Evolutionary conservation across 2,888 invertebrate genomes (phyloP).

Genomic region (Epicampocera succincta): DNA sequence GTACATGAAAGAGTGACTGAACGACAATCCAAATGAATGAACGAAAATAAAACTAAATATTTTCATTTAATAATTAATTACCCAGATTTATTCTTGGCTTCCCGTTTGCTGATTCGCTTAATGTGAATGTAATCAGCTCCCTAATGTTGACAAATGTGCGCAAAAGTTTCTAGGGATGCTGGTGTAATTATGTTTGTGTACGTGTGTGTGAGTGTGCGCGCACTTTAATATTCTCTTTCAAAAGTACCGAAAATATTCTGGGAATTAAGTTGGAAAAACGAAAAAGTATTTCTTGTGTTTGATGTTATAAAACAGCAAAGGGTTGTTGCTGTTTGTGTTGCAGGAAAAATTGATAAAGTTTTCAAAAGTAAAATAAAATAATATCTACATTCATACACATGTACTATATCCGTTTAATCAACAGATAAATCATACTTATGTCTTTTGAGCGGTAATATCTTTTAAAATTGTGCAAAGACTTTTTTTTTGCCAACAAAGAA

Average conservation of each 20-base stretch:
- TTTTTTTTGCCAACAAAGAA: too few species aligned
- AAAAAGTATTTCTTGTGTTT: constrained; percentile 13
- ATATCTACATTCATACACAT: too few species aligned
- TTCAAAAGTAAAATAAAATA: constrained; percentile 6
- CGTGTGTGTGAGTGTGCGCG: neutral
- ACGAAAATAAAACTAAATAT: constrained; percentile 51
- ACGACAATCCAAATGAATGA: constrained; percentile 12
- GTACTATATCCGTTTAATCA: constrained; percentile 42
- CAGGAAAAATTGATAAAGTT: constrained; percentile 31
- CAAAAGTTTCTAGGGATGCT: constrained; percentile 13
- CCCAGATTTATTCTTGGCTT: constrained; percentile 40
- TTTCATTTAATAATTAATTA: constrained; percentile 66
- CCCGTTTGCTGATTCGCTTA: constrained; percentile 38
- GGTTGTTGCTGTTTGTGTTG: constrained; percentile 31
- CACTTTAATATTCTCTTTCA: constrained; percentile 41
- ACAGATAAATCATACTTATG: constrained; percentile 27
- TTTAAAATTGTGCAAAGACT: too few species aligned
- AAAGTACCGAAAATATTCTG: constrained; percentile 60
- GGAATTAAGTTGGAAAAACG: constrained; percentile 47
- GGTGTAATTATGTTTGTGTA: too few species aligned
- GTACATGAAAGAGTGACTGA: neutral
- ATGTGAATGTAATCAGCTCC: constrained; percentile 50
- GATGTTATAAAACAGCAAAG: constrained; percentile 22
- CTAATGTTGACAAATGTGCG: constrained; percentile 41
- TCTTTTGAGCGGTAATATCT: too few species aligned